Evolutionary conservation across 1,140 invertebrate species (phyloP), one percentile per base, ranked within the genome.

Genomic region (Calephelis nemesis): DNA sequence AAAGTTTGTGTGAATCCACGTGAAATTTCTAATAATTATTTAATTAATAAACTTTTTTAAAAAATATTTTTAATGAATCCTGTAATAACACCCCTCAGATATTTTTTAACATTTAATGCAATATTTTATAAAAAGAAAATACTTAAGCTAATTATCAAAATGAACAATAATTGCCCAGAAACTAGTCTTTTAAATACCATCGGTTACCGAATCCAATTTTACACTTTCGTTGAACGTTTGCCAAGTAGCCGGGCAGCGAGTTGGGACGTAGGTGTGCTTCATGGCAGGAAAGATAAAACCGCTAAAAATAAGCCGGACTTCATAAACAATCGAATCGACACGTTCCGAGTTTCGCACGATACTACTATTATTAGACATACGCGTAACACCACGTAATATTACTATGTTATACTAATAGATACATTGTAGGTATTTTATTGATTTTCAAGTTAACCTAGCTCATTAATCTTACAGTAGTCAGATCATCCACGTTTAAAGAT

Each of bases 231-330:
- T 90, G 88, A 89, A 88, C 77, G 60, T 39, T 62, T 89, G 88
- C 88, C 88, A 77, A 90, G 71, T 72, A 47, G 68, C 68, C 65
- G 49, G 74, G 74, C 68, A 62, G 49, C 72, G 74, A 47, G 54
- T 58, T 69, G 64, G 65, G 45, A 68, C 77, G 86, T 87, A 84
- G 86, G 87, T 84, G 87, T 84, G 75, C 78, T 71, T 74, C 74
- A 87, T 84, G 85, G 86, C 74, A 70, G 74, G 84, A 85, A 85
- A 91, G 88, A 89, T 89, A 87, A 87, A 85, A 82, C 85, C 80
- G 75, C 83, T 73, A 71, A 82, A 91, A 88, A 91, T 88, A 89
- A 81, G 76, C 70, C 71, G 69, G 72, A 74, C 78, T 81, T 80
- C 84, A 82, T 89, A 89, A 91, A 91, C 88, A 89, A 89, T 87